Evolutionary conservation across 2,797 vertebrate genomes (phyloP), one percentile per base, ranked within the genome.

Genomic region (Cygnus olor): DNA sequence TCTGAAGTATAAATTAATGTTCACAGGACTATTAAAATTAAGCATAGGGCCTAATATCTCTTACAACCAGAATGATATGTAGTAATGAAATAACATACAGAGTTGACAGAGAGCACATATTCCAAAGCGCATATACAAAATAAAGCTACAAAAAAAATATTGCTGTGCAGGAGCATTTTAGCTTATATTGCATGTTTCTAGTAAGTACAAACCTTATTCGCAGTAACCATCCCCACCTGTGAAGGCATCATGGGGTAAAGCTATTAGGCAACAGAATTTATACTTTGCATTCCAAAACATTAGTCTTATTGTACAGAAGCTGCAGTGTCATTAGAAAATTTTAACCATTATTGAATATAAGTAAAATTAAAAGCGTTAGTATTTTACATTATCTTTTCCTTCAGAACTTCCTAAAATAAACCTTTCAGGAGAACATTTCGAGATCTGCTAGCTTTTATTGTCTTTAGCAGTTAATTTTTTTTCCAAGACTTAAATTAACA

Each of bases 181-280:
- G 97, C 97, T 98, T 96, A 49, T 63, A 69, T 93, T 76, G 94
- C 91, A 96, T 94, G 96, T 90, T 82, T 96, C 65, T 93, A 92
- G 85, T 76, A 80, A 85, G 97, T 98, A 99, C 99, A 98, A 98
- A 99, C 99, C 99, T 99, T 98, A 98, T 91, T 98, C 95, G 97
- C 96, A 97, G 98, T 91, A 96, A 97, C 96, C 96, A 97, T 98
- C 98, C 98, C 98, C 98, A 98, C 98, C 99, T 99, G 98, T 95
- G 98, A 97, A 98, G 97, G 98, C 92, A 96, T 97, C 96, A 98
- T 89, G 98, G 98, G 94, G 98, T 97, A 97, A 86, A 97, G 98
- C 97, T 95, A 95, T 98, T 98, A 98, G 98, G 97, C 84, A 95
- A 94, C 93, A 95, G 92, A 91, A 96, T 83, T 85, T 51, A 93